Evolutionary conservation across 2,113 vertebrate species (phyloP).

Genomic region (Petromus typicus): DNA sequence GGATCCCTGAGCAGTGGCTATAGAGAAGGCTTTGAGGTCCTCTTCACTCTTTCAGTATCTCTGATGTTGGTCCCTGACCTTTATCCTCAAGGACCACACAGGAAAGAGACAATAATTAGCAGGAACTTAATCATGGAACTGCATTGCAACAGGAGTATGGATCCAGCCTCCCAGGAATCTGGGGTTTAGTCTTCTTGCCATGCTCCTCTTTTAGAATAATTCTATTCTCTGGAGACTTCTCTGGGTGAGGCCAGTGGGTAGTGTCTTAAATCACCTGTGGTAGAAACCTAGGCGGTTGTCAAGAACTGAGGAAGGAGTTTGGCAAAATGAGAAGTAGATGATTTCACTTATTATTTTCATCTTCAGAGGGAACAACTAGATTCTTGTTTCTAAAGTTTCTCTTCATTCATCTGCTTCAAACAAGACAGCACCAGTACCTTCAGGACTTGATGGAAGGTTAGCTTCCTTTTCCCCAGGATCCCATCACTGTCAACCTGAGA

Average conservation of each 20-base stretch:
- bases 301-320: background rate
- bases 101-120: background rate
- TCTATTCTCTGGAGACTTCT: background rate
- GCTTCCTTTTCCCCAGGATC: background rate
- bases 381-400: background rate
- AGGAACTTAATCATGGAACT: background rate
- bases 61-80: background rate
- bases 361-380: background rate
- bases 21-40: background rate
- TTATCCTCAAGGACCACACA: background rate
- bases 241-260: background rate
- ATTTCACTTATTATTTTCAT: constrained; percentile 23
- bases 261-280: background rate
- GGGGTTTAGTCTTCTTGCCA: background rate
- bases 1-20: background rate
- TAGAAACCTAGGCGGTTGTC: background rate
- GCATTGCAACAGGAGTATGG: background rate
- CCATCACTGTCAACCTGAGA: background rate
- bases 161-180: background rate
- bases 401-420: background rate
- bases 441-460: background rate
- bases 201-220: background rate
- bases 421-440: background rate
- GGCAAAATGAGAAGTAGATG: background rate
- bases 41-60: background rate